Base-by-base conservation (phyloP, 1,140 invertebrate species). In the Arion vulgaris region DNA sequence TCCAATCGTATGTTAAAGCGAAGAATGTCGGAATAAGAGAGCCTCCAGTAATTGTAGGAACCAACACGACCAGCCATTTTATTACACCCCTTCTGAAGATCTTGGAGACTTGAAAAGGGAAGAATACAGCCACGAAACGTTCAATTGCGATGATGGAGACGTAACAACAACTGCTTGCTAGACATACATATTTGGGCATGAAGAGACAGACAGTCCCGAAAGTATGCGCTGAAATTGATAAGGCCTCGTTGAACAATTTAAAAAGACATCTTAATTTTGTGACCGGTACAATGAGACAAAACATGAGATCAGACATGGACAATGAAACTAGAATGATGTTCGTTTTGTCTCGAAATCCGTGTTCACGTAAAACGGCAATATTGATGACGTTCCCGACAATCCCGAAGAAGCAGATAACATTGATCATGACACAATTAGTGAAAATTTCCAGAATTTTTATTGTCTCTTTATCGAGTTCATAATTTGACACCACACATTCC, bases 61-160 rank as follows among this genome's bases (percentile, higher is more conserved):
- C 49, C 1, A 7, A 28, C 13, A 76, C 74, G 1, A 76, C 51
- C 2, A 76, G 26, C 34, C 9, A 1, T 36, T 15, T 49, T 7
- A 53, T 36, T 0, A 23, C 1, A 0, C 32, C 0, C 17, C 32
- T 28, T 2, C 1, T 72, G 51, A 76, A 57, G 32, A 76, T 26
- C 23, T 49, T 76, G 4, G 74, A 53, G 32, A 76, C 74, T 2
- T 76, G 15, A 23, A 76, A 76, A 4, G 74, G 74, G 34, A 51
- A 76, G 41, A 53, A 76, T 1, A 76, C 74, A 5, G 74, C 74
- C n/a, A 76, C 32, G 28, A 76, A 76, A 23, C 74, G 36, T 32
- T 76, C 74, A 1, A 76, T 23, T n/a, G 74, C 41, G 23, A 76
- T 76, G 28, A 57, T 26, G 32, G 32, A 38, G 13, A 76, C 74